These are phyloP conservation scores for Danionella dracula DNA, from an alignment of 2,797 vertebrate species.

Conservation along the genomic window DNA sequence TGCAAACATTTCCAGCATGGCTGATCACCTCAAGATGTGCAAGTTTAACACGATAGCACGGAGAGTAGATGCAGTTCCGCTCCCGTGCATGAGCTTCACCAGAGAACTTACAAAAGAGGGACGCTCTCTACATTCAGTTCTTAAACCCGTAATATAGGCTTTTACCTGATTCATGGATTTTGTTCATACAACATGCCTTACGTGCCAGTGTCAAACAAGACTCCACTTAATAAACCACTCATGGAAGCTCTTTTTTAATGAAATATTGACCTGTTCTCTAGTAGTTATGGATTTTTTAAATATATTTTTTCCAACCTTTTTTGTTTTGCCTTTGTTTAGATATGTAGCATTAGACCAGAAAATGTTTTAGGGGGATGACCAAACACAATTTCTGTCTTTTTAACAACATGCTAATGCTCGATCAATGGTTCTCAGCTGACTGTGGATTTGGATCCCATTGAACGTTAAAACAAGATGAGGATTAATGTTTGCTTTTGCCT, in stretches of 20 bases:
- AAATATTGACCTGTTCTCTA: conserved; percentile 20
- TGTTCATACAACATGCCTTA: not conserved
- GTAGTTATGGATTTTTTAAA: conserved; percentile 53
- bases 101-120: conserved; percentile 95
- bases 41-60: conserved; percentile 86
- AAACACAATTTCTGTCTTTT: not conserved
- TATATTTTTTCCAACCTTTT: conserved; percentile 39
- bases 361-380: conserved; percentile 15
- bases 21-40: conserved; percentile 96
- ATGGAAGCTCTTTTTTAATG: conserved; percentile 59
- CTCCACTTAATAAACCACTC: conserved; percentile 78
- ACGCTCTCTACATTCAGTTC: conserved; percentile 88
- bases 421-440: not conserved
- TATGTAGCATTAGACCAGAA: conserved; percentile 27
- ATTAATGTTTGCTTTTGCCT: not conserved
- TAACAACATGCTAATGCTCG: not conserved
- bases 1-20: conserved; percentile 96
- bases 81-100: conserved; percentile 98
- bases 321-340: not conserved
- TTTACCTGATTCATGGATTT: conserved; percentile 45
- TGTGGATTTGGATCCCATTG: not conserved
- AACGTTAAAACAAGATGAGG: not conserved
- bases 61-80: conserved; percentile 86
- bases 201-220: conserved; percentile 50
- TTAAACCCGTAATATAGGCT: conserved; percentile 89